Base-by-base conservation (phyloP, 2,113 vertebrate species). In the Cyanistes caeruleus region DNA sequence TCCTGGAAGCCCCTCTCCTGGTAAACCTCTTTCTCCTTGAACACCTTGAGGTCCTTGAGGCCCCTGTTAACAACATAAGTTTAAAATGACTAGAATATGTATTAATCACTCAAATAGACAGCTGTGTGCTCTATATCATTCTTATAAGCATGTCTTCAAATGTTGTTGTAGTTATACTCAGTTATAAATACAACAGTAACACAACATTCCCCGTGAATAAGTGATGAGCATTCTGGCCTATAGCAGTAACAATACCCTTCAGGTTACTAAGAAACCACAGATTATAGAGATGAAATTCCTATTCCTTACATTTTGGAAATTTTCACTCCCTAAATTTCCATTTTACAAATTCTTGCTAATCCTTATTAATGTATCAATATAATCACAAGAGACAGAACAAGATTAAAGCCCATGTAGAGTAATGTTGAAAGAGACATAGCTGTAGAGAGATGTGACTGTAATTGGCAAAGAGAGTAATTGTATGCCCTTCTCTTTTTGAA, bases 1-100 rank as follows among this genome's bases (percentile, higher is more conserved):
- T 96, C 99, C 99, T 87, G 99, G 99, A 91, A 98, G 97, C 18
- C 99, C 99, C 97, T 99, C 99, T 74, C 99, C 99, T 48, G 95
- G 97, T 18, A 96, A 97, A 91, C 99, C 99, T 96, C 98, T 98
- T 96, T 97, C 99, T 67, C 99, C 99, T 97, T 98, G 98, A 97
- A 98, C 92, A 87, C 99, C 99, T 84, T 98, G 99, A 91, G 98
- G 98, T 97, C 99, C 99, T 98, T 98, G 98, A 97, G 98, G 97
- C 28, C 99, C 99, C 99, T 99, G 96, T 94, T 87, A 96, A 95
- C 58, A 62, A 43, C 10, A 16, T 28, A 89, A 69, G 44, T 88
- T 94, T 53, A 85, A 95, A 83, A 82, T 63, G 7, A 56, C 7
- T 74, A 74, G 43, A 70, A 55, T 75, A 77, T 15, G 16, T 74